Conservation (phyloP, 2,888 invertebrate genomes). For the Ceratothoa steindachneri region DNA sequence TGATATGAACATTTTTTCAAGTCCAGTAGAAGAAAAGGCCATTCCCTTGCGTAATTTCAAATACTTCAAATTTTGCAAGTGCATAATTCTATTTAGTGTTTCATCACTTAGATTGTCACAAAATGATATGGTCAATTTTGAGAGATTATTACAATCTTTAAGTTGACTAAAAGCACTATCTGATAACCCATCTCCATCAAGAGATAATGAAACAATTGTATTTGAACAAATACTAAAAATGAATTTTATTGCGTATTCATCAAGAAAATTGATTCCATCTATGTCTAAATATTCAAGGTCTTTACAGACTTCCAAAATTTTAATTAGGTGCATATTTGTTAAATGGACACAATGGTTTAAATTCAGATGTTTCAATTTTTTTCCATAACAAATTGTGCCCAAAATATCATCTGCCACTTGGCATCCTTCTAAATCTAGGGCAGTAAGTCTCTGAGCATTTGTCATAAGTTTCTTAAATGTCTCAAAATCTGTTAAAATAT, state of each 20-base stretch:
- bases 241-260: conserved; percentile 4
- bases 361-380: conserved; percentile 15
- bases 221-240: conserved; percentile 2
- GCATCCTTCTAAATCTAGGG: background rate
- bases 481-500: background rate
- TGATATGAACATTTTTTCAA: background rate
- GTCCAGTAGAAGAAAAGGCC: background rate
- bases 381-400: background rate
- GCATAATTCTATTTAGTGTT: background rate
- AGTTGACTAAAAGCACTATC: conserved; percentile 5
- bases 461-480: background rate
- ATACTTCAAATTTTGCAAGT: background rate
- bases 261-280: conserved; percentile 19
- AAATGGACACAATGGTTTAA: conserved; percentile 15
- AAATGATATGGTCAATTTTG: conserved; percentile 14
- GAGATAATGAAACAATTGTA: background rate
- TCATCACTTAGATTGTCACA: conserved; percentile 10
- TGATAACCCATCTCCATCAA: conserved; percentile 19
- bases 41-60: conserved; percentile 14
- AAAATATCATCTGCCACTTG: background rate
- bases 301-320: background rate
- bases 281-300: conserved; percentile 5
- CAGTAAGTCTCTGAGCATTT: background rate
- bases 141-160: background rate
- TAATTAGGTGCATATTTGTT: conserved; percentile 3